Evolutionary conservation across 2,113 vertebrate species (phyloP), one percentile per base, ranked within the genome.

Genomic region (Cervus canadensis): DNA sequence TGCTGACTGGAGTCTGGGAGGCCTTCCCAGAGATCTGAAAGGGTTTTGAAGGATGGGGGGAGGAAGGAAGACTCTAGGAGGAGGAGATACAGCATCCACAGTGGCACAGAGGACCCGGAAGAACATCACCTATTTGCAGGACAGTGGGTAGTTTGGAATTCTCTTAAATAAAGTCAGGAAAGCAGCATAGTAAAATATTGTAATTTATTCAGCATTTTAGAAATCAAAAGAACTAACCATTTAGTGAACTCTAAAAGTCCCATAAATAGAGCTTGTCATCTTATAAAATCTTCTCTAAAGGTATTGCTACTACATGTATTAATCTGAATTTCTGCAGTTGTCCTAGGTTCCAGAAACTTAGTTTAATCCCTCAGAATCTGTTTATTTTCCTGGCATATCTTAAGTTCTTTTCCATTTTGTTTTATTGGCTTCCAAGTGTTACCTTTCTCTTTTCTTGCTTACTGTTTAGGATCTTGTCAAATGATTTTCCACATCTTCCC

Each of bases 121-220:
- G 60, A 67, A 33, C 25, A 60, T 54, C 1, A 30, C 1, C 5
- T 48, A 62, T 86, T 84, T 93, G 15, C 50, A 83, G 83, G 56
- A 43, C 14, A 40, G 13, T 16, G 40, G 19, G 28, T 79, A 62
- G 30, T 90, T 85, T 48, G 52, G n/a, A 82, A 43, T 94, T 86
- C 43, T 84, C 60, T 91, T 89, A 87, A 95, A 57, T 86, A 74
- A 81, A 92, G 54, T 60, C 43, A 94, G 50, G 15, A 74, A 97
- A 94, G 83, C 17, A 74, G 36, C 16, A 60, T 26, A 40, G 81
- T 92, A 89, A 89, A 94, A 78, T 59, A 48, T 6, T 89, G n/a
- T 89, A 81, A 87, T 93, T 57, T 91, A 96, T 59, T 33, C 45
- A 87, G 45, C 25, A 87, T 94, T 93, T 95, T 52, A 93, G 59